phyloP scores from a whole-genome alignment of 2,113 vertebrate genomes.

The Sterna hirundo region DNA sequence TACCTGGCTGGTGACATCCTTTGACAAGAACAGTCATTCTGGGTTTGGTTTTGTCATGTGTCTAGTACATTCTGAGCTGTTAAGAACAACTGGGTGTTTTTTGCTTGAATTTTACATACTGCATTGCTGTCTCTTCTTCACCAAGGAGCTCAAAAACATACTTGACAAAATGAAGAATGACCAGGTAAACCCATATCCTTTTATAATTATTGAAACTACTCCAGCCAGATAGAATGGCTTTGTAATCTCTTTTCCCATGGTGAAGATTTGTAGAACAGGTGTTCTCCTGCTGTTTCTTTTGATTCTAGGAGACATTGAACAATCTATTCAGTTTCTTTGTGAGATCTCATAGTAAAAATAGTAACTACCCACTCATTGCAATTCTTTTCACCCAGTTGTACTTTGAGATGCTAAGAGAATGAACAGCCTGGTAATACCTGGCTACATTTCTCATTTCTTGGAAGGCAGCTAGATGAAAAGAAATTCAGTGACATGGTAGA shows the following conservation, averaged over 20 bases:
- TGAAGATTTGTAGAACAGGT: neutral
- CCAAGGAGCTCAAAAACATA: neutral
- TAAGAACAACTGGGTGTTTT: neutral
- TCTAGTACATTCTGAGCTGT: neutral
- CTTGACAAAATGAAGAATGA: neutral
- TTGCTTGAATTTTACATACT: neutral
- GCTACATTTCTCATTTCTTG: neutral
- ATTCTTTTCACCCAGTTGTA: neutral
- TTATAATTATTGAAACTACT: neutral
- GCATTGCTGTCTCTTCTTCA: neutral
- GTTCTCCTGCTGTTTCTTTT: neutral
- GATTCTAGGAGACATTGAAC: neutral
- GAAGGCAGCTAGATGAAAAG: neutral
- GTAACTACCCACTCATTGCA: rapidly evolving
- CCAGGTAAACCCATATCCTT: neutral
- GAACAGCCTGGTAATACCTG: neutral
- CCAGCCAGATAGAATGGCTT: neutral
- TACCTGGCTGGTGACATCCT: neutral
- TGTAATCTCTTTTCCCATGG: neutral
- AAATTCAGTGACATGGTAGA: neutral
- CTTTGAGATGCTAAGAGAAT: neutral
- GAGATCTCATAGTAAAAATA: neutral
- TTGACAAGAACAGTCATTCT: neutral
- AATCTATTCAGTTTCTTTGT: neutral
- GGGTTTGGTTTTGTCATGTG: neutral